A percentile compares a stretch with the other conserved stretches of the same genome.
Conservation (phyloP, 2,888 invertebrate species). For the Drosophila nr. medialis region DNA sequence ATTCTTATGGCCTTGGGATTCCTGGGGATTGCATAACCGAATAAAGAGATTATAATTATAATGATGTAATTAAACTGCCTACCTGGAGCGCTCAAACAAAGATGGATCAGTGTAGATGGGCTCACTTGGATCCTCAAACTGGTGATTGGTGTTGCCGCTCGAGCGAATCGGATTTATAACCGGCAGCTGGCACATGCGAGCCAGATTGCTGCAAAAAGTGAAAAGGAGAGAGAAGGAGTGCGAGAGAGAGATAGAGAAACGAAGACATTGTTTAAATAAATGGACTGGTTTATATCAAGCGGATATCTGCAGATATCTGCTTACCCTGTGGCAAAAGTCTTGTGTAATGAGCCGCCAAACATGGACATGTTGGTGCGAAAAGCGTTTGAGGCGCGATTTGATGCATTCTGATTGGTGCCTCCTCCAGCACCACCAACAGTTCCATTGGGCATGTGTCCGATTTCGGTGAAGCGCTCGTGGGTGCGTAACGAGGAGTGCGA, state of each 20-base stretch:
- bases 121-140: conserved; percentile 95
- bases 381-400: conserved; percentile 78
- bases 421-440: conserved; percentile 37
- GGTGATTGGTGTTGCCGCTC: conserved; percentile 84
- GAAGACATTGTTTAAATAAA: conserved; percentile 28
- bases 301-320: conserved; percentile 37
- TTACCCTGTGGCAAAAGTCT: conserved; percentile 89
- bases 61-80: conserved; percentile 1
- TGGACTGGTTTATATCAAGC: conserved; percentile 47
- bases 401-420: conserved; percentile 70
- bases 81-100: conserved; percentile 93
- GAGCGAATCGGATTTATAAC: conserved; percentile 85
- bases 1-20: conserved; percentile 34
- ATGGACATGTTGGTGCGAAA: conserved; percentile 86
- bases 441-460: conserved; percentile 82
- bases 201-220: conserved; percentile 81
- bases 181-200: conserved; percentile 85
- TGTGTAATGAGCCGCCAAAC: conserved; percentile 89
- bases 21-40: conserved; percentile 18
- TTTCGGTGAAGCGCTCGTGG: conserved; percentile 84
- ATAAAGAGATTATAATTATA: not conserved
- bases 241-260: not conserved
- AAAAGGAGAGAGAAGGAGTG: not conserved
- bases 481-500: conserved; percentile 85
- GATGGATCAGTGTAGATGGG: conserved; percentile 97